phyloP scores from a whole-genome alignment of 2,113 vertebrate species.

The Emydocephalus ijimae region DNA sequence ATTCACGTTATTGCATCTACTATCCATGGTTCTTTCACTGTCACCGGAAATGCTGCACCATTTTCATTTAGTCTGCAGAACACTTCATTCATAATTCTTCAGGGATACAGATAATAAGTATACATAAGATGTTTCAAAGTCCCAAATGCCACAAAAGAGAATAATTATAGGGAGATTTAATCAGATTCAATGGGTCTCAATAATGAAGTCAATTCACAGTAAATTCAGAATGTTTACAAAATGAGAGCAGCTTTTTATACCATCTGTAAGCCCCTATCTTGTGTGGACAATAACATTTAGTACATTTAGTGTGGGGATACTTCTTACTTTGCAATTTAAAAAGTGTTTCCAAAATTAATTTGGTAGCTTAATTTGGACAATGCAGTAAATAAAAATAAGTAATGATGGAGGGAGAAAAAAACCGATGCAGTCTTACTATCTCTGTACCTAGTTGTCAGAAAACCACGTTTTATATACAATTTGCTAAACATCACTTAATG shows the following conservation, averaged over 20 bases:
- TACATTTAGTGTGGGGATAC: neutral
- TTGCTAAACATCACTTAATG: constrained; percentile 33
- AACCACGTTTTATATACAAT: constrained; percentile 12
- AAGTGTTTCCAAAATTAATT: neutral
- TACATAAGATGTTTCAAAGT: constrained; percentile 36
- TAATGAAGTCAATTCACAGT: neutral
- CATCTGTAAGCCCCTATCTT: neutral
- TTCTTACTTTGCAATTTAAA: neutral
- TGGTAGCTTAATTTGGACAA: neutral
- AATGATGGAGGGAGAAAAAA: neutral
- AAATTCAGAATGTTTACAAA: neutral
- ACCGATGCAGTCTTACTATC: too few species aligned
- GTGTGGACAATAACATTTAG: neutral
- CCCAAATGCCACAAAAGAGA: neutral
- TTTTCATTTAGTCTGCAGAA: constrained; percentile 32
- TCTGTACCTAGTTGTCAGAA: neutral
- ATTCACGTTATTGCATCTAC: neutral
- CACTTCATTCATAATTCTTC: constrained; percentile 42
- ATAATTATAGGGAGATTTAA: neutral
- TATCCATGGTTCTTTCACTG: constrained; percentile 36
- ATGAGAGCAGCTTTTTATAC: neutral
- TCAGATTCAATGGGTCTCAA: neutral
- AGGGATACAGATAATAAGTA: constrained; percentile 25
- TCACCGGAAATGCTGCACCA: constrained; percentile 35
- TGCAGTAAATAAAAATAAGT: neutral